Percentiles rank a stretch among this genome's conserved stretches.
phyloP scores from a whole-genome alignment of 2,797 vertebrate genomes.

The Falco berigora region DNA sequence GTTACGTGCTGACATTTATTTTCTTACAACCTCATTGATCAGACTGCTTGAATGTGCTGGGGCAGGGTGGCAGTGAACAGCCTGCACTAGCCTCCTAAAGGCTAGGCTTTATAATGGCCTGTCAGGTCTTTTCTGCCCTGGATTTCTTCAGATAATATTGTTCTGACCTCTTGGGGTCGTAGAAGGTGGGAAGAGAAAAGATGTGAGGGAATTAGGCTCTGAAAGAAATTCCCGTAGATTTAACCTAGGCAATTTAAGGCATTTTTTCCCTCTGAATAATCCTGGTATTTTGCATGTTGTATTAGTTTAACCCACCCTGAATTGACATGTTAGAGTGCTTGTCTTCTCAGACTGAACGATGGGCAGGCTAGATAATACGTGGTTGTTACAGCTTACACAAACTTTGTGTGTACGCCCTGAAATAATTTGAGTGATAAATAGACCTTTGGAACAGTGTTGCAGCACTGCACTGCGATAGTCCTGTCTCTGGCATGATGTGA shows the following conservation, averaged over 20 bases:
- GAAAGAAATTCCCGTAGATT: neutral
- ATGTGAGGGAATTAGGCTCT: neutral
- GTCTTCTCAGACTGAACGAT: accelerated
- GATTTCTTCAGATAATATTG: neutral
- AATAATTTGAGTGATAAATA: neutral
- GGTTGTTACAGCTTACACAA: neutral
- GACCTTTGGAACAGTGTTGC: neutral
- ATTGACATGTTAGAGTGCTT: neutral
- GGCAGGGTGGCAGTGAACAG: neutral
- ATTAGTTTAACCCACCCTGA: neutral
- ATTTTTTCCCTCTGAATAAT: neutral
- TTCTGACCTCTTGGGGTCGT: neutral
- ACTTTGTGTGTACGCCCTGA: neutral
- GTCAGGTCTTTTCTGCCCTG: neutral
- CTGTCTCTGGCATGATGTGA: neutral
- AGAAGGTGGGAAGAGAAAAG: neutral
- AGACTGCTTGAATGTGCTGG: neutral
- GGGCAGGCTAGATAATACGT: accelerated
- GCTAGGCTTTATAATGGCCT: neutral
- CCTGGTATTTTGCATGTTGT: neutral
- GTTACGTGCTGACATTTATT: neutral
- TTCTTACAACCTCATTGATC: neutral
- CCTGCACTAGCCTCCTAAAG: neutral
- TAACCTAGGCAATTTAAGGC: neutral
- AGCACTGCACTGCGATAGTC: neutral